Evolutionary conservation across 2,888 invertebrate genomes (phyloP).

Genomic region (Blastobasis lacticolella): DNA sequence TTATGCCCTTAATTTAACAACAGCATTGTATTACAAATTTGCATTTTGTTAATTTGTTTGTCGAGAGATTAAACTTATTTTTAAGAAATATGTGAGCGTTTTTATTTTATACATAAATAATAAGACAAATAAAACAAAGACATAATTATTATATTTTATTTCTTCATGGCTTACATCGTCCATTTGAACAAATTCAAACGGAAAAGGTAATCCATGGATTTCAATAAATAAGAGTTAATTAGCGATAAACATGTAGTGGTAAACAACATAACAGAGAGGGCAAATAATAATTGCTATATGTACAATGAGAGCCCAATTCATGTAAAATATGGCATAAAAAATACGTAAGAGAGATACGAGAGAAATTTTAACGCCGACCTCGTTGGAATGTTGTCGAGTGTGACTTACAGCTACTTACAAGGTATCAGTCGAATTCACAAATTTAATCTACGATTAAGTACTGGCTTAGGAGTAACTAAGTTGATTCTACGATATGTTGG

Average conservation of each 20-base stretch:
- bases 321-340: slow-evolving; percentile 34
- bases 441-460: slow-evolving; percentile 41
- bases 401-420: slow-evolving; percentile 44
- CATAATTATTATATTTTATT: slow-evolving; percentile 34
- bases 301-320: slow-evolving; percentile 45
- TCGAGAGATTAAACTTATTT: slow-evolving; percentile 70
- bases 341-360: not conserved
- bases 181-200: slow-evolving; percentile 67
- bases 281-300: slow-evolving; percentile 45
- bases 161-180: slow-evolving; percentile 63
- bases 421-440: slow-evolving; percentile 66
- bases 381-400: not conserved
- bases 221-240: slow-evolving; percentile 53
- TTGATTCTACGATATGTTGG: slow-evolving; percentile 34
- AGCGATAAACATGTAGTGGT: slow-evolving; percentile 33
- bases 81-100: slow-evolving; percentile 39
- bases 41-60: slow-evolving; percentile 70
- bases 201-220: slow-evolving; percentile 64
- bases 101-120: slow-evolving; percentile 6
- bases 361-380: not conserved
- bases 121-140: slow-evolving; percentile 16
- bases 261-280: slow-evolving; percentile 35
- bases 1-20: slow-evolving; percentile 50
- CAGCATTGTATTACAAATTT: slow-evolving; percentile 44
- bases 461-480: slow-evolving; percentile 47